A percentile compares a stretch with the other conserved stretches of the same genome.
These are phyloP conservation scores for Carpatolechia fugitivella DNA, from an alignment of 2,888 invertebrate species.

Conservation along the genomic window DNA sequence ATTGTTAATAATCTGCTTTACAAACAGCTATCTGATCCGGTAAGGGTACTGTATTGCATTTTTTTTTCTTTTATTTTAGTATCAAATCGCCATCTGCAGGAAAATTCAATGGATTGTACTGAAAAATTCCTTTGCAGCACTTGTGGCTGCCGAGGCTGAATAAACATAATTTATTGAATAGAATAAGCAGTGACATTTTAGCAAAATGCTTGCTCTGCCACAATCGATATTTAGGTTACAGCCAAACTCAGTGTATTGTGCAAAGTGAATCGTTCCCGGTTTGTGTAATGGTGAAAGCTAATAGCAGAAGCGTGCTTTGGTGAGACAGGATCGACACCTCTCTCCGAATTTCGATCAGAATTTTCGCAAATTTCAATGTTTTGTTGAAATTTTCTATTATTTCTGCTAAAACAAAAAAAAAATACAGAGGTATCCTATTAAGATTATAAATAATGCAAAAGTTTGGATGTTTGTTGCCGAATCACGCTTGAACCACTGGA, in stretches of 20 bases:
- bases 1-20: too few species aligned
- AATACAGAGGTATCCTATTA: too few species aligned
- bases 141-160: slow-evolving; percentile 10
- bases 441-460: too few species aligned
- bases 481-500: too few species aligned
- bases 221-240: slow-evolving; percentile 75
- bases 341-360: too few species aligned
- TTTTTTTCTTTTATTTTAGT: too few species aligned
- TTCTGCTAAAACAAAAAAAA: too few species aligned
- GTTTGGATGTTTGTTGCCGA: too few species aligned
- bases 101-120: too few species aligned
- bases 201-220: slow-evolving; percentile 49
- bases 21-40: too few species aligned
- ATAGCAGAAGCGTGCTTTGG: slow-evolving; percentile 12
- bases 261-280: slow-evolving; percentile 69
- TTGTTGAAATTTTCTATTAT: background rate
- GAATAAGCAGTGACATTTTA: slow-evolving; percentile 54
- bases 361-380: too few species aligned
- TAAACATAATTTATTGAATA: slow-evolving; percentile 52
- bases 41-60: too few species aligned
- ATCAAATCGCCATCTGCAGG: background rate
- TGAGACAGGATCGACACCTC: background rate
- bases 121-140: background rate
- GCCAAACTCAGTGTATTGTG: slow-evolving; percentile 71
- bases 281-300: slow-evolving; percentile 39